phyloP scores from a whole-genome alignment of 1,140 invertebrate genomes.

The Brachionus rubens region DNA sequence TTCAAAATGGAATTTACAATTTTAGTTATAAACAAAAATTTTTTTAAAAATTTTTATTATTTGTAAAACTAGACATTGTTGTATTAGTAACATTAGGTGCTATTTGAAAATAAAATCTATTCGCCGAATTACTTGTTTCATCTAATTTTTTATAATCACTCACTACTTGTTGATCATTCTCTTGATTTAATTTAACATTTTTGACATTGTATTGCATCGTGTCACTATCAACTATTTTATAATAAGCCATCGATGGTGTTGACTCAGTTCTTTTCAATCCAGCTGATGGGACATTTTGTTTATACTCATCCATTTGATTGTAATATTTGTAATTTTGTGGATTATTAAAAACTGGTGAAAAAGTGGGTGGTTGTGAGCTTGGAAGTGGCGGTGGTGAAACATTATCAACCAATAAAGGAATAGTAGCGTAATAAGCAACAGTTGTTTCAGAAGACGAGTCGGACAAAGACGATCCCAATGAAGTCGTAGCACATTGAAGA shows the following conservation, averaged over 20 bases:
- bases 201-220: not conserved
- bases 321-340: not conserved
- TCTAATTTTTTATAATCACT: constrained; percentile 2
- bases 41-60: not conserved
- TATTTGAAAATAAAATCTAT: constrained; percentile 37
- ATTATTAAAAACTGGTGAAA: not conserved
- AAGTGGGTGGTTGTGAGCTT: constrained; percentile 31
- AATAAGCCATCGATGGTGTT: constrained; percentile 42
- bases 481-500: not conserved
- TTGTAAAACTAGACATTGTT: not conserved
- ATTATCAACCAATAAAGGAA: constrained; percentile 27
- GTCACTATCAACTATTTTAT: constrained; percentile 42
- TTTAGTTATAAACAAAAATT: not conserved
- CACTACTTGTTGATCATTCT: constrained; percentile 35
- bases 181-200: not conserved
- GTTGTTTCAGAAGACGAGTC: constrained; percentile 33
- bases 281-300: not conserved
- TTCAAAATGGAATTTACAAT: constrained; percentile 6
- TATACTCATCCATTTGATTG: not conserved
- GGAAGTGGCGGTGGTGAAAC: constrained; percentile 20
- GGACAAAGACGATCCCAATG: constrained; percentile 18
- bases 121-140: not conserved
- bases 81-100: not conserved
- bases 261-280: constrained; percentile 16
- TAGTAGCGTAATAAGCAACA: constrained; percentile 43